These are phyloP conservation scores for Porites cylindrica DNA, from an alignment of 92 coral and sea anemone species.

Conservation along the genomic window DNA sequence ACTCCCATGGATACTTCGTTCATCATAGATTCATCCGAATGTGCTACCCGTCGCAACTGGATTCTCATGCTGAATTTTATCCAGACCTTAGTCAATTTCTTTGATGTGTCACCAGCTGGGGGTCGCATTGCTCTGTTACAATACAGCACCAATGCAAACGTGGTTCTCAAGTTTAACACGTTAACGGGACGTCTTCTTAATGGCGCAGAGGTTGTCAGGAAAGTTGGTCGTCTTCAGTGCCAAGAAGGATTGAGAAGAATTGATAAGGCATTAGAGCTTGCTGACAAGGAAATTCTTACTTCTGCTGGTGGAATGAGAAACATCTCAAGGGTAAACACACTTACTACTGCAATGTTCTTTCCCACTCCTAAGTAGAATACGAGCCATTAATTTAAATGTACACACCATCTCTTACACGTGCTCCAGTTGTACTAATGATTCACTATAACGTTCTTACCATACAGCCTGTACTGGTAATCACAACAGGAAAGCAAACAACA, in stretches of 20 bases:
- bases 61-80: slow-evolving; percentile 69
- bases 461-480: slow-evolving; percentile 51
- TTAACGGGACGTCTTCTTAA: slow-evolving; percentile 69
- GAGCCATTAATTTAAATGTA: not conserved
- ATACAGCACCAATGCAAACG: slow-evolving; percentile 58
- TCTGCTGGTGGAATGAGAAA: slow-evolving; percentile 66
- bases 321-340: slow-evolving; percentile 25
- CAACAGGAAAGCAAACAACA: slow-evolving; percentile 69
- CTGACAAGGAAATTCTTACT: slow-evolving; percentile 79
- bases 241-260: slow-evolving; percentile 75
- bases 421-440: not conserved
- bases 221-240: slow-evolving; percentile 70
- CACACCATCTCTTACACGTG: not conserved
- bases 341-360: not conserved
- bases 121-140: slow-evolving; percentile 75
- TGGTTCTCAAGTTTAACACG: slow-evolving; percentile 77
- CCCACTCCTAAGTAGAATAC: not conserved
- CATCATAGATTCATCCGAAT: slow-evolving; percentile 84
- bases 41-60: slow-evolving; percentile 78
- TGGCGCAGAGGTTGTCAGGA: slow-evolving; percentile 64
- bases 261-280: slow-evolving; percentile 78
- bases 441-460: not conserved
- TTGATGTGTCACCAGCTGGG: slow-evolving; percentile 72
- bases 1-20: slow-evolving; percentile 82
- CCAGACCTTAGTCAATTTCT: slow-evolving; percentile 66